Base-by-base conservation (phyloP, 2,113 vertebrate genomes). In the Bubalus kerabau region DNA sequence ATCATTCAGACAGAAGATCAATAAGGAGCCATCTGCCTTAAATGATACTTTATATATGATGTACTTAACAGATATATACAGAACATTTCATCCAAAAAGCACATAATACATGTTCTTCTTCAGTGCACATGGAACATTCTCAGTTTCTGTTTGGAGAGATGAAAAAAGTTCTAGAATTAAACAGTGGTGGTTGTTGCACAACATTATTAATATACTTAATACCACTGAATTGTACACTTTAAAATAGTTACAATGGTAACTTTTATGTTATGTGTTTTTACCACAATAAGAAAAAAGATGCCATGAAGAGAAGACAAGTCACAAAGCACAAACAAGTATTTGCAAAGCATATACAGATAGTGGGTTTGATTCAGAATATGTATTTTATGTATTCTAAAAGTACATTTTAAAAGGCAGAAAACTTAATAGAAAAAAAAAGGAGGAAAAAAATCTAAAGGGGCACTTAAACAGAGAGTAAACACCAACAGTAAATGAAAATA, bases 261-360 rank as follows among this genome's bases (percentile, higher is more conserved):
- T 67, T 82, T 88, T 23, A 88, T 21, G 19, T 48, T 87, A 91
- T 59, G 30, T 30, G 13, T 40, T 67, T 76, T 86, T 93, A 67
- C 50, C 36, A 54, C n/a, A 87, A 80, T 67, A 67, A 90, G 50
- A 23, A 43, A 56, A 80, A 50, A 59, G 12, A 59, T 28, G 48
- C 15, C 30, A 95, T n/a, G 26, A 94, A 87, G 40, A 86, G 76
- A 87, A 94, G 30, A 59, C 16, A 93, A 54, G 15, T 43, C 86
- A 92, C 56, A 82, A 87, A 95, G 30, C 86, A 90, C 48, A 82
- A 87, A 95, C 59, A 95, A 90, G 26, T 95, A 83, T 87, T 87
- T 74, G 54, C 57, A 95, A 97, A 86, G 17, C 1, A 91, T 48
- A 54, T n/a, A 83, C 7, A 54, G 10, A 82, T n/a, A 54, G 60